phyloP scores from a whole-genome alignment of 92 coral and sea anemone genomes.

The Muricea muricata region DNA sequence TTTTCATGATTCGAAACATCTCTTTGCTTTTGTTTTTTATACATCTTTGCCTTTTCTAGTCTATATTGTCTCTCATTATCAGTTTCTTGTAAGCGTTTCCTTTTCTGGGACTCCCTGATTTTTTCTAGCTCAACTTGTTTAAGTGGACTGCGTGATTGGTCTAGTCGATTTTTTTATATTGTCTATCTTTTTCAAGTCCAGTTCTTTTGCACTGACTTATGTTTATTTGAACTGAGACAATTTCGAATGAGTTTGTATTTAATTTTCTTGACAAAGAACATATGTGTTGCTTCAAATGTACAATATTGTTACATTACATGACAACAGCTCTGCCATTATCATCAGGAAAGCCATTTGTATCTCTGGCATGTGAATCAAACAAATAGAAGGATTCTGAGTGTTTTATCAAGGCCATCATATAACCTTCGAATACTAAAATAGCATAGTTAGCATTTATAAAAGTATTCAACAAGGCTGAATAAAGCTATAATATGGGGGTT shows the following conservation, averaged over 20 bases:
- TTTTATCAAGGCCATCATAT: constrained; percentile 11
- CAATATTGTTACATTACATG: neutral
- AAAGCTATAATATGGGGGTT: neutral
- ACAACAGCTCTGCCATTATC: constrained; percentile 16
- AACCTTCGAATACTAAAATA: neutral
- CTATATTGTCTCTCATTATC: constrained; percentile 11
- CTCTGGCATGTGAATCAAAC: constrained; percentile 17
- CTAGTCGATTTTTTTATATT: neutral
- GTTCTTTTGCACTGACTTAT: neutral
- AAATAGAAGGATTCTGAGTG: neutral
- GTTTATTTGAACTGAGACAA: neutral
- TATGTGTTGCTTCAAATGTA: neutral
- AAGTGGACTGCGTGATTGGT: neutral
- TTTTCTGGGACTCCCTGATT: constrained; percentile 2
- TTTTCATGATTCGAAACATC: neutral
- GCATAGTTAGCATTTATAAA: neutral
- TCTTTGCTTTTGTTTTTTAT: neutral
- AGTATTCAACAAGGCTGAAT: constrained; percentile 2
- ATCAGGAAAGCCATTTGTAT: constrained; percentile 2
- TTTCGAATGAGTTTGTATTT: neutral
- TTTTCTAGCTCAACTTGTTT: neutral
- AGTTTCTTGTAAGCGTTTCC: constrained; percentile 13
- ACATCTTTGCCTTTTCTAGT: neutral
- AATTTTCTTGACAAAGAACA: neutral
- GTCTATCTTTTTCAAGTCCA: neutral